Evolutionary conservation across 2,888 invertebrate genomes (phyloP), one percentile per base, ranked within the genome.

Genomic region (Cephus pulcher): DNA sequence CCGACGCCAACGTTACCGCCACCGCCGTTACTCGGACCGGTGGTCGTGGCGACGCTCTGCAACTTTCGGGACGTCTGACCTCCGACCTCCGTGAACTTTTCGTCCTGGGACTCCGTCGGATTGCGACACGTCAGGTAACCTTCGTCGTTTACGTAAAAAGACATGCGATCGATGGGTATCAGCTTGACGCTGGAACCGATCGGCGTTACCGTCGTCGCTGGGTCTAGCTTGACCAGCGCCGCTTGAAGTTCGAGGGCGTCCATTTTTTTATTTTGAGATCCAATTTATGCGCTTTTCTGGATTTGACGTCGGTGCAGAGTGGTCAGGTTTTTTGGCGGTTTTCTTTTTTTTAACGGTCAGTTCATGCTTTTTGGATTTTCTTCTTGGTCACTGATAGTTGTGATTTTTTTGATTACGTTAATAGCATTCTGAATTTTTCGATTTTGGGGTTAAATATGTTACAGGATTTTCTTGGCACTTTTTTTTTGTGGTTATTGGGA

Each of bases 181-280:
- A 90, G 80, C 70, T 89, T 88, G 74, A 89, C 86, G 73, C 84
- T 87, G 12, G 89, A 84, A n/a, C 88, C 88, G 69, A 91, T 89
- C 76, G 91, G 91, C 77, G 91, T 91, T 35, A 91, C 90, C 77
- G 91, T 91, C 40, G 91, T 91, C 15, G 90, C 90, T 70, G 91
- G 91, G 79, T 91, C 91, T 76, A 91, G 87, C 82, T 91, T 91
- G 15, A 91, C 90, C 81, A 91, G 79, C 40, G 91, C 90, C 37
- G 91, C 91, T 82, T 91, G 91, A 77, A 91, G 84, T 80, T 90
- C 90, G 81, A 91, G 81, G 75, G 90, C 89, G 78, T 91, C 91
- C 91, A 91, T 91, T 74, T 83, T 75, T 35, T 80, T 76, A 75
- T 12, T 4, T 40, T 75, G 4, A 69, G 33, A n/a, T 1, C 4